These are phyloP conservation scores for Eumerus sabulonum DNA, from an alignment of 2,888 invertebrate species.

Conservation along the genomic window DNA sequence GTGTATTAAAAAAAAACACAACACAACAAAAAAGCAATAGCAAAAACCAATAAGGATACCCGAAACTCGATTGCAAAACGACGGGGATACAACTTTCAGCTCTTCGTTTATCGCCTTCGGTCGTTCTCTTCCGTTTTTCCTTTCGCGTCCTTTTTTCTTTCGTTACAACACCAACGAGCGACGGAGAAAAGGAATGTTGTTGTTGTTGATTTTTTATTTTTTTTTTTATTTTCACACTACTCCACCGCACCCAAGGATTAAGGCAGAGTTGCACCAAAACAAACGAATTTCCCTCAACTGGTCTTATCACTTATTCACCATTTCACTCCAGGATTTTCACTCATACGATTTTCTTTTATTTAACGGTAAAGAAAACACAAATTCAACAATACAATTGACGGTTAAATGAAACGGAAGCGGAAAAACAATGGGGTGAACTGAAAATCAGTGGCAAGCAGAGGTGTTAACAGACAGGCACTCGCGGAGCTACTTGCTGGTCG, in stretches of 20 bases:
- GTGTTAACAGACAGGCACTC: constrained; percentile 25
- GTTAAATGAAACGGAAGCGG: neutral
- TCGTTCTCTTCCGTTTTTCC: no score
- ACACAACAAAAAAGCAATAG: no score
- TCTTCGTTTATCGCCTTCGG: neutral
- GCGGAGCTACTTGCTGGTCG: constrained; percentile 54
- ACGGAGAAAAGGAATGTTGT: no score
- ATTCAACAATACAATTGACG: constrained; percentile 3
- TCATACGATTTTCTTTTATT: no score
- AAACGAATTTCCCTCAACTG: constrained; percentile 5
- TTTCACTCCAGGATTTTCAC: constrained; percentile 10
- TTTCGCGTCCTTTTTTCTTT: constrained; percentile 19
- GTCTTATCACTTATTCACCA: constrained; percentile 5
- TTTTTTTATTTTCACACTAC: constrained; percentile 26
- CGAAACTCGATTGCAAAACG: constrained; percentile 39
- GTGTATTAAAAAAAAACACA: constrained; percentile 45
- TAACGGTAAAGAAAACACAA: constrained; percentile 22
- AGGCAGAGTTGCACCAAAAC: constrained; percentile 38
- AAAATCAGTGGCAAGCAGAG: constrained; percentile 19
- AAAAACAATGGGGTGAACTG: constrained; percentile 23
- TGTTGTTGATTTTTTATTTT: neutral
- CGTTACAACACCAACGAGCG: no score
- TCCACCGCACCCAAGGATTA: constrained; percentile 61
- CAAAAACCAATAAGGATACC: constrained; percentile 38
- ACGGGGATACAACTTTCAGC: constrained; percentile 26